A percentile compares a stretch with the other conserved stretches of the same genome.
phyloP scores from a whole-genome alignment of 2,888 invertebrate genomes.

The Tiphia femorata region DNA sequence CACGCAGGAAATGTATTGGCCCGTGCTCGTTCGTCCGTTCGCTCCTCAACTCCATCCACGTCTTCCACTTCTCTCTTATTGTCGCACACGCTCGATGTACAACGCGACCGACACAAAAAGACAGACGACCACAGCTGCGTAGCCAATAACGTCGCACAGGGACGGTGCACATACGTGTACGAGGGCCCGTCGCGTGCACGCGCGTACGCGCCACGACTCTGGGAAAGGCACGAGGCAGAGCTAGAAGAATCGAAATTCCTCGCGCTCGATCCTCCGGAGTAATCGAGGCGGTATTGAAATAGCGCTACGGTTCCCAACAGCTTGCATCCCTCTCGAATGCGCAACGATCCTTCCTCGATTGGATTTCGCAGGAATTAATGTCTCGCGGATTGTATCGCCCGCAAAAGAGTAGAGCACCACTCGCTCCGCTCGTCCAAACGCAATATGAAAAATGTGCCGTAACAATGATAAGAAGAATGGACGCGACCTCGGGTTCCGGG shows the following conservation, averaged over 20 bases:
- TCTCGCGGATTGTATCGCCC: too few relatives aligned
- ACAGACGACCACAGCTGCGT: slow-evolving; percentile 32
- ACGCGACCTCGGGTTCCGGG: too few relatives aligned
- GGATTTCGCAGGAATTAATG: too few relatives aligned
- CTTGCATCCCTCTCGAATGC: slow-evolving; percentile 24
- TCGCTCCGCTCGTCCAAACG: too few relatives aligned
- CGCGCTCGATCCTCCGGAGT: slow-evolving; percentile 23
- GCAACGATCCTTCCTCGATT: too few relatives aligned
- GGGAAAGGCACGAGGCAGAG: not conserved
- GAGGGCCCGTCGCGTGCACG: not conserved
- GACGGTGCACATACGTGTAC: slow-evolving; percentile 20
- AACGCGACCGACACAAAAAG: slow-evolving; percentile 34
- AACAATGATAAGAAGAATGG: too few relatives aligned
- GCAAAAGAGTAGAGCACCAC: too few relatives aligned
- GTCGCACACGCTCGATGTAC: slow-evolving; percentile 36
- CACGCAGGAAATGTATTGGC: slow-evolving; percentile 44
- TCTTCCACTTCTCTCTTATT: slow-evolving; percentile 47
- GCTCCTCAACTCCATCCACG: slow-evolving; percentile 48
- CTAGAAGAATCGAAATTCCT: slow-evolving; percentile 36
- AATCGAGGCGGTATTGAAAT: slow-evolving; percentile 32
- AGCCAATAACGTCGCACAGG: slow-evolving; percentile 35
- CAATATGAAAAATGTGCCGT: too few relatives aligned
- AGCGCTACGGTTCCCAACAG: too few relatives aligned
- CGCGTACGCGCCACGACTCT: not conserved
- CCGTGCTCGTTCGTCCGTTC: slow-evolving; percentile 41